Base-by-base conservation (phyloP, 1,140 invertebrate genomes). In the Drosophila guanche region DNA sequence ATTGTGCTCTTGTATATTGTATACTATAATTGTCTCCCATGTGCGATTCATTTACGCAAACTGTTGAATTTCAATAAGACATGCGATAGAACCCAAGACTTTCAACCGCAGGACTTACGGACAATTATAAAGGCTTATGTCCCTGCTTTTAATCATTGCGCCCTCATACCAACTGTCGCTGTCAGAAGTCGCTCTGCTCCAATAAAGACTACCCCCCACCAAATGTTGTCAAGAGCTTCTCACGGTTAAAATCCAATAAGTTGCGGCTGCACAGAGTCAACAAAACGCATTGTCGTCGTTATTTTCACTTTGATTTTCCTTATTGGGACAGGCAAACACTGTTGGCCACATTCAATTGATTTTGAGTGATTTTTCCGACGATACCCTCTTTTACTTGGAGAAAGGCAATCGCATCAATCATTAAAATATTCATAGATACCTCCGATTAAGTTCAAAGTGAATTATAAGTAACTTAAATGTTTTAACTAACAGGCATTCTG, bases 321-420 rank as follows among this genome's bases (percentile, higher is more conserved):
- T 50, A 58, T 59, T 57, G 52, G 53, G 56, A 50, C 52, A 41
- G 56, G 27, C 42, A 54, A 55, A 53, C 56, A 68, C 51, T 54
- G 72, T 46, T 79, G 67, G 80, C 65, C 67, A 85, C 68, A 86
- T 76, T 80, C 77, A 85, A 86, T 86, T 86, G 72, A 86, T 81
- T 85, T 74, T 76, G 53, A 70, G 57, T 53, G 48, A 85, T 77
- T 80, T 85, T 85, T 76, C 51, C 53, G 33, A 20, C 41, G 0
- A 50, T 63, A 73, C 70, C 70, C 47, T 73, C 2, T 10, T 16
- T 16, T 16, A 25, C 37, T 8, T 5, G 10, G 3, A n/a, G 16
- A 1, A 10, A 14, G 40, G 23, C 8, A 33, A 0, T 33, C 2
- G n/a, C n/a, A n/a, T 10, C 33, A 3, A 37, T 37, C 4, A 12